A percentile compares a stretch with the other conserved stretches of the same genome.
These are phyloP conservation scores for Acropora tenuis DNA, from an alignment of 64 coral and sea anemone genomes.

Conservation along the genomic window DNA sequence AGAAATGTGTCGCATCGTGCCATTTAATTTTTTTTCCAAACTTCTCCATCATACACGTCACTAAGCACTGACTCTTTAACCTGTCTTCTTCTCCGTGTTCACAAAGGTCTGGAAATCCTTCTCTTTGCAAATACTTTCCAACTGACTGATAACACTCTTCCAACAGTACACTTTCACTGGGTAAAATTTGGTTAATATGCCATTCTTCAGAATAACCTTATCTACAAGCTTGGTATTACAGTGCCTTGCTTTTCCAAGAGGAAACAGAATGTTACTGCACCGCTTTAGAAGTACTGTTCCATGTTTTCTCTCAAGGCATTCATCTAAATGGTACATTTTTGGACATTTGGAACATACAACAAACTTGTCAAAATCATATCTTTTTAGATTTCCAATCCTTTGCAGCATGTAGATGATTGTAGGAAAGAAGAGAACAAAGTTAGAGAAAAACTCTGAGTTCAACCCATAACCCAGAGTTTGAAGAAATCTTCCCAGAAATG, in stretches of 20 bases:
- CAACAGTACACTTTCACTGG: conserved; percentile 46
- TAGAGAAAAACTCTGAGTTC: conserved; percentile 7
- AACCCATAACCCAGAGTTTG: conserved; percentile 13
- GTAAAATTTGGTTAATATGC: conserved; percentile 27
- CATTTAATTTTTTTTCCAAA: conserved; percentile 53
- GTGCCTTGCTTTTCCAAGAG: background rate
- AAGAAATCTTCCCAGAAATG: conserved; percentile 17
- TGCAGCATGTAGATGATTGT: conserved; percentile 4
- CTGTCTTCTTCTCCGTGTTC: conserved; percentile 30
- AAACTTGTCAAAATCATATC: background rate
- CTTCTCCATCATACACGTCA: conserved; percentile 59
- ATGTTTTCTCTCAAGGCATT: no score
- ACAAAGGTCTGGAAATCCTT: conserved; percentile 35
- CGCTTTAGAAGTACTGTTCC: no score
- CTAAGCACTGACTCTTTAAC: background rate
- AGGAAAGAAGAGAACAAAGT: conserved; percentile 2
- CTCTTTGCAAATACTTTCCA: conserved; percentile 26
- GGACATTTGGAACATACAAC: no score
- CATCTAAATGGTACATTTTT: no score
- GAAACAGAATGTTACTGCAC: no score
- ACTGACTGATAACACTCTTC: conserved; percentile 42
- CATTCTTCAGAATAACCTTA: conserved; percentile 42
- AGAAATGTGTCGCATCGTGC: conserved; percentile 36
- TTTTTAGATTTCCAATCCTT: conserved; percentile 10
- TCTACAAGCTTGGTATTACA: background rate